Evolutionary conservation across 2,888 invertebrate genomes (phyloP).

Genomic region (Phalangium opilio): DNA sequence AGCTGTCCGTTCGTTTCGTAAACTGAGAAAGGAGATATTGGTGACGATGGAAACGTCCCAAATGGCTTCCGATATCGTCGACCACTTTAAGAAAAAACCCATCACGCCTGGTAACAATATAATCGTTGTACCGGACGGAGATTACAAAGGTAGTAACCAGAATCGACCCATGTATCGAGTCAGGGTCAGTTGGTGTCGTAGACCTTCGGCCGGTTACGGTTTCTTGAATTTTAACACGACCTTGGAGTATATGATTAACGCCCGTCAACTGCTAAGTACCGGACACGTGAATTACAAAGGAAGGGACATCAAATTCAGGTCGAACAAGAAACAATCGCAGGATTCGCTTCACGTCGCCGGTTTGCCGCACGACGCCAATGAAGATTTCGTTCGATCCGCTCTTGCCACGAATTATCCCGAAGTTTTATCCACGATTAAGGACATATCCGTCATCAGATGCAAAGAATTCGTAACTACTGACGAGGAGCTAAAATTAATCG

Average conservation of each 20-base stretch:
- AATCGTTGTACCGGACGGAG: no score
- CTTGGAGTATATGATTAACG: not conserved
- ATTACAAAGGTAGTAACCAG: no score
- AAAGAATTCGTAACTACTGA: not conserved
- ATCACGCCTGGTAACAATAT: slow-evolving; percentile 2
- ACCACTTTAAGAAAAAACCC: not conserved
- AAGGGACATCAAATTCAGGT: no score
- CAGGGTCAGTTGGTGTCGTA: slow-evolving; percentile 4
- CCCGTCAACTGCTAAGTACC: not conserved
- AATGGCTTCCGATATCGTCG: not conserved
- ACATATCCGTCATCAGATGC: no score
- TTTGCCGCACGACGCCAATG: no score
- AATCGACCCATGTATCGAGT: not conserved
- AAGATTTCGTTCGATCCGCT: no score
- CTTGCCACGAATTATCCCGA: no score
- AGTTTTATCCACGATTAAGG: no score
- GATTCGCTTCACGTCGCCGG: no score
- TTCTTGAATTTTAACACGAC: slow-evolving; percentile 7
- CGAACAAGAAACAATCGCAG: no score
- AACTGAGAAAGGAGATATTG: not conserved
- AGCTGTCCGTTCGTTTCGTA: not conserved
- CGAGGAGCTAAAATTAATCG: not conserved
- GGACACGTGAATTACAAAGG: not conserved
- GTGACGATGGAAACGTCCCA: not conserved
- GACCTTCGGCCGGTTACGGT: slow-evolving; percentile 9